These are phyloP conservation scores for Campoletis sonorensis DNA, from an alignment of 1,140 invertebrate genomes.

Conservation along the genomic window DNA sequence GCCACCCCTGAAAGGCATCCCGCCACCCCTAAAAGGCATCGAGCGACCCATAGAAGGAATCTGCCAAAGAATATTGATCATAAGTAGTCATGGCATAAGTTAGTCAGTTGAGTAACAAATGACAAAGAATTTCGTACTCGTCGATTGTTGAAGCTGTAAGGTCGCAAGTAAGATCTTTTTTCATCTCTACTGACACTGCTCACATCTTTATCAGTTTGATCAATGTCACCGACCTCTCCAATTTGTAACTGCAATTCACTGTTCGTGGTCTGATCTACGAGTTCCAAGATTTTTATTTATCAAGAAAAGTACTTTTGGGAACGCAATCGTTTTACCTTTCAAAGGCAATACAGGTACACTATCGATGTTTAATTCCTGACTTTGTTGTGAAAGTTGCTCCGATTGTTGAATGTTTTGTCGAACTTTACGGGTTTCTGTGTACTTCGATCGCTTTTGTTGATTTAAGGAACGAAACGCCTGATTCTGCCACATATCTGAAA, in stretches of 20 bases:
- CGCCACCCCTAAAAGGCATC: slow-evolving; percentile 20
- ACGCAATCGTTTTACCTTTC: not conserved
- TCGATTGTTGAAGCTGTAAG: not conserved
- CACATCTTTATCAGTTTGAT: not conserved
- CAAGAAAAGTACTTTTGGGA: not conserved
- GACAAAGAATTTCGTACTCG: slow-evolving; percentile 9
- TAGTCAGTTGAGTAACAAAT: not conserved
- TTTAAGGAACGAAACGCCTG: slow-evolving; percentile 15
- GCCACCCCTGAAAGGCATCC: too few species aligned
- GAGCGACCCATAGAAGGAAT: slow-evolving; percentile 1
- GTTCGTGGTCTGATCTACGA: not conserved
- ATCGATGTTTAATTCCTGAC: not conserved
- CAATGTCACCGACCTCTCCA: not conserved
- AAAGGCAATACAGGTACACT: not conserved
- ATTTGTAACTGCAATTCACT: not conserved
- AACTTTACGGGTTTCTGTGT: slow-evolving; percentile 2
- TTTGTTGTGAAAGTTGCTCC: not conserved
- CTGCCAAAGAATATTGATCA: not conserved
- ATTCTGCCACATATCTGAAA: slow-evolving; percentile 26
- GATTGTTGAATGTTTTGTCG: not conserved
- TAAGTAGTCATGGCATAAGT: not conserved
- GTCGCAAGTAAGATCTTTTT: not conserved
- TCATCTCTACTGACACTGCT: not conserved
- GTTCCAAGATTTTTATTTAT: not conserved
- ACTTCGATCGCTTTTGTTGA: not conserved